Percentiles rank a stretch among this genome's conserved stretches.
These are phyloP conservation scores for Rousettus madagascariensis DNA, from an alignment of 2,797 vertebrate genomes.

Conservation along the genomic window DNA sequence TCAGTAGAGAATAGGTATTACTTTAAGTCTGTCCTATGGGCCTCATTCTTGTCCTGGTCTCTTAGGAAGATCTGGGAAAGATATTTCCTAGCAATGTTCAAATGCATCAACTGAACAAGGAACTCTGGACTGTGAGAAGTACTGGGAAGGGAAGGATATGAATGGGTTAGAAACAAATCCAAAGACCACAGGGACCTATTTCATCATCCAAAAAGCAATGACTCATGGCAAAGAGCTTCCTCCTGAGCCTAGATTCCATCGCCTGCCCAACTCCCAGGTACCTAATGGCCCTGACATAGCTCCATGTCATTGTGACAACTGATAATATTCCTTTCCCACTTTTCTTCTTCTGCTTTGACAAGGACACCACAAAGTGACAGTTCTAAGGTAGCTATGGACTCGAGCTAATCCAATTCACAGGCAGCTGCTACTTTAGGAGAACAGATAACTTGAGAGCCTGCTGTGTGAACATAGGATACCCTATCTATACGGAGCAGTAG, in stretches of 20 bases:
- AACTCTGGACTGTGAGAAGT: background rate
- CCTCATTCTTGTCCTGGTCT: background rate
- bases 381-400: background rate
- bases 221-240: background rate
- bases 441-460: background rate
- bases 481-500: background rate
- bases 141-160: background rate
- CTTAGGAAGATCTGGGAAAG: background rate
- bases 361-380: background rate
- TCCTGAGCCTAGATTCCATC: background rate
- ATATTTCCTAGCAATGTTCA: background rate
- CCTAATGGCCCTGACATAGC: background rate
- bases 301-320: background rate
- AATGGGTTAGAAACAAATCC: background rate
- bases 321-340: background rate
- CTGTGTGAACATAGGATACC: background rate
- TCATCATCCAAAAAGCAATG: background rate
- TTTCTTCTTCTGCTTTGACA: background rate
- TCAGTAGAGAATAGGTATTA: constrained; percentile 84
- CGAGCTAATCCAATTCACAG: background rate
- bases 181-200: background rate
- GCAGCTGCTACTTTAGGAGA: background rate
- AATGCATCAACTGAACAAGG: background rate
- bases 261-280: background rate
- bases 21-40: background rate